Percentiles rank a stretch among this genome's conserved stretches.
Conservation (phyloP, 23 tunicate species). For the Ciona savignyi region DNA sequence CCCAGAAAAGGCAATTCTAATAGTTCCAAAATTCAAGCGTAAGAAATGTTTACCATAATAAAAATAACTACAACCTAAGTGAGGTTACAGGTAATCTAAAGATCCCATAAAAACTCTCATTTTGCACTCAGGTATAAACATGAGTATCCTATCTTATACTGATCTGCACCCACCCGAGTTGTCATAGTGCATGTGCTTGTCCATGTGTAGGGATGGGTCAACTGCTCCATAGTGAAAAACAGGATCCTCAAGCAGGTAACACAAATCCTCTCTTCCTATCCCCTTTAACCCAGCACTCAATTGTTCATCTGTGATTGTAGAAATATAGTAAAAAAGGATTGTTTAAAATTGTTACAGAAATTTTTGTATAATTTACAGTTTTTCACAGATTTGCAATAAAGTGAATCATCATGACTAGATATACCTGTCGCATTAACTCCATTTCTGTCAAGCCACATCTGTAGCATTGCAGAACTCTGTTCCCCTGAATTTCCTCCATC, state of each 20-base stretch:
- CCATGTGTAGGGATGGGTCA: conserved; percentile 25
- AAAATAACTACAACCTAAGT: not conserved
- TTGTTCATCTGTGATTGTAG: conserved; percentile 13
- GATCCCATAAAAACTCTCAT: too few relatives aligned
- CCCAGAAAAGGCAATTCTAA: too few relatives aligned
- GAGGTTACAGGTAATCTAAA: too few relatives aligned
- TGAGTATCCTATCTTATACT: too few relatives aligned
- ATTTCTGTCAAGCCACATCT: conserved; percentile 42
- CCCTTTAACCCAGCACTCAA: conserved; percentile 17
- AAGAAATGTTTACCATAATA: not conserved
- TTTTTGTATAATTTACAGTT: too few relatives aligned
- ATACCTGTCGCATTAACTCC: conserved; percentile 30
- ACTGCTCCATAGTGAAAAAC: conserved; percentile 18
- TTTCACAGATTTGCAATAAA: conserved; percentile 2
- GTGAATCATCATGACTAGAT: too few relatives aligned
- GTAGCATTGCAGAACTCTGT: conserved; percentile 52
- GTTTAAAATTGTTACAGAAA: too few relatives aligned
- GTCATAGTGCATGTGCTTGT: conserved; percentile 16
- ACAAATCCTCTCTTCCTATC: conserved; percentile 22
- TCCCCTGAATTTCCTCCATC: conserved; percentile 40
- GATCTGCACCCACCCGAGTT: conserved; percentile 13
- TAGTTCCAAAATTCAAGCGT: not conserved
- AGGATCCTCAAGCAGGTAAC: conserved; percentile 18
- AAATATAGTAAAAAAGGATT: conserved; percentile 3
- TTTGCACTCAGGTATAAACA: too few relatives aligned